A percentile compares a stretch with the other conserved stretches of the same genome.
These are phyloP conservation scores for Sicus ferrugineus DNA, from an alignment of 2,888 invertebrate genomes.

Conservation along the genomic window DNA sequence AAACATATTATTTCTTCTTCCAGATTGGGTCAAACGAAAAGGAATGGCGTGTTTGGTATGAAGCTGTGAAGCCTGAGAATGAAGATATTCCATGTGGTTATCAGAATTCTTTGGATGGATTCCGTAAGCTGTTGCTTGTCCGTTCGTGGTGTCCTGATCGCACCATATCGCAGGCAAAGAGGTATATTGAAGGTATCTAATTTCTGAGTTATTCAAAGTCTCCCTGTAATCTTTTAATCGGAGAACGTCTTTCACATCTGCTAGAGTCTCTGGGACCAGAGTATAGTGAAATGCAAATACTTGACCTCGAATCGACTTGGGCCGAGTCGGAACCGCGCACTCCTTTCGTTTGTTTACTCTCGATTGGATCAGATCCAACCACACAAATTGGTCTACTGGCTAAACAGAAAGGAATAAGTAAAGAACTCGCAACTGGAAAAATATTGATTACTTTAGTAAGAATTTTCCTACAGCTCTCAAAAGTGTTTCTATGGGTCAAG, in stretches of 20 bases:
- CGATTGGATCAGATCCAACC: slow-evolving; percentile 97
- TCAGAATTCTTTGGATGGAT: slow-evolving; percentile 84
- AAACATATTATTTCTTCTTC: slow-evolving; percentile 34
- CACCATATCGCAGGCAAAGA: slow-evolving; percentile 90
- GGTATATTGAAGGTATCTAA: slow-evolving; percentile 80
- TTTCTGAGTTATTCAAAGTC: neutral
- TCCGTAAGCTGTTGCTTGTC: slow-evolving; percentile 85
- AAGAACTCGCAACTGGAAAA: slow-evolving; percentile 53
- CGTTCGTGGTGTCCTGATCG: slow-evolving; percentile 96
- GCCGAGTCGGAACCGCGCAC: slow-evolving; percentile 86
- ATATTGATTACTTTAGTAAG: neutral
- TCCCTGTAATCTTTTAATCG: neutral
- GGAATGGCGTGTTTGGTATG: slow-evolving; percentile 91
- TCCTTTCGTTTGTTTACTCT: slow-evolving; percentile 90
- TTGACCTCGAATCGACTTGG: slow-evolving; percentile 91
- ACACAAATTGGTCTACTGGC: slow-evolving; percentile 88
- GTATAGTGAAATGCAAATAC: slow-evolving; percentile 90
- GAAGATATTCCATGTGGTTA: slow-evolving; percentile 91
- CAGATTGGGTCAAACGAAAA: slow-evolving; percentile 84
- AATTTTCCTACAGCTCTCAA: slow-evolving; percentile 69
- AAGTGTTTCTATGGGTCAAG: slow-evolving; percentile 97
- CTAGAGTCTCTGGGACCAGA: slow-evolving; percentile 83
- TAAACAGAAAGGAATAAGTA: slow-evolving; percentile 85
- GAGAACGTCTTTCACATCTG: neutral
- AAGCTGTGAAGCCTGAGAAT: slow-evolving; percentile 91